Evolutionary conservation across 2,888 invertebrate species (phyloP), one percentile per base, ranked within the genome.

Genomic region (Mythimna albipuncta): DNA sequence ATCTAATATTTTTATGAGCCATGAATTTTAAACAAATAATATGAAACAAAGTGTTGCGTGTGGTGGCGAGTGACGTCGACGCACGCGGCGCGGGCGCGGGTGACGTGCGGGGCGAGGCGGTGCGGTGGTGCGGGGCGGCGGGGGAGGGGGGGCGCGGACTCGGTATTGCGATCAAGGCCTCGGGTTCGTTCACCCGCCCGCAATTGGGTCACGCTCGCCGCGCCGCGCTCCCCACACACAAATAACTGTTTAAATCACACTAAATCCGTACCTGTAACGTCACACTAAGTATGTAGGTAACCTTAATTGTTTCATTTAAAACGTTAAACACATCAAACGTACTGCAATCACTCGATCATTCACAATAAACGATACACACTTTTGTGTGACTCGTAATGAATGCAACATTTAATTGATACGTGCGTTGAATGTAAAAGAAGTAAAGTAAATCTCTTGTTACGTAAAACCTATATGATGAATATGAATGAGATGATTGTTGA

Each of bases 161-260:
- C 91, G 88, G 93, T 94, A 96, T 96, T 96, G 96, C 96, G 96
- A 96, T 95, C 96, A 96, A 96, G 96, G 96, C 96, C 96, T 88
- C 91, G 90, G 92, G 96, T 94, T 96, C 96, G 95, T 96, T 95
- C 95, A 95, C 96, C 96, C 93, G 89, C 86, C 83, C 80, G 89
- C 94, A 96, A 95, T 93, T 95, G 89, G 96, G 96, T 95, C 95
- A 94, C 92, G 93, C 94, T 91, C 90, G 90, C 89, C 91, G 89
- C 92, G 85, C 91, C 90, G 88, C 92, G 85, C 90, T 89, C 90
- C 89, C 89, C 90, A 89, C 93, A 92, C 93, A 91, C 93, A 92
- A 94, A 94, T 94, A 94, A 93, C 94, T 93, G 93, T 94, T 91
- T 91, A 92, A 93, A 93, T 92, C 91, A 89, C 90, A 94, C 94